Evolutionary conservation across 2,888 invertebrate genomes (phyloP).

Genomic region (Trissolcus japonicus): DNA sequence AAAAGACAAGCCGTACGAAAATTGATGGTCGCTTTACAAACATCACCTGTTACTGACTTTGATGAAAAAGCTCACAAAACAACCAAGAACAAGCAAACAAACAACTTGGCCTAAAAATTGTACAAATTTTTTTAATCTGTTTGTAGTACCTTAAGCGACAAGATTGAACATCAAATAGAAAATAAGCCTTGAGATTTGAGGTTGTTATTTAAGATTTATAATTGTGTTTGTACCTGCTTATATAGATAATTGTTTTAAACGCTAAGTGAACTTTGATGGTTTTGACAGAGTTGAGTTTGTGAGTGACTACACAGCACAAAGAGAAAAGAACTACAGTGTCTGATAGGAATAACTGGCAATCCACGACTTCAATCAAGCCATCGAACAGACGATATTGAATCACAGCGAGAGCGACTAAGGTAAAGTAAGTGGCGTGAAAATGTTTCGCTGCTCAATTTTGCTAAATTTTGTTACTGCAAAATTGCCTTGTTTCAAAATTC

Average conservation of each 20-base stretch:
- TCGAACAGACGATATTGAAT: constrained; percentile 28
- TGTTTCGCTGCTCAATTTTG: neutral
- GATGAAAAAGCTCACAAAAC: no score
- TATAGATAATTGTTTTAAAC: neutral
- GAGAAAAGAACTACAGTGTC: constrained; percentile 31
- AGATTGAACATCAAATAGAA: no score
- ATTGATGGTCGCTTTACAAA: constrained; percentile 6
- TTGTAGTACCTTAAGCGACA: no score
- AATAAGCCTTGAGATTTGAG: neutral
- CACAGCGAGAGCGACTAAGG: constrained; percentile 8
- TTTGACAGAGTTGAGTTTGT: constrained; percentile 26
- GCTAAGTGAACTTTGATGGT: neutral
- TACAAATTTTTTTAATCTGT: no score
- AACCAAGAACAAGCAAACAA: neutral
- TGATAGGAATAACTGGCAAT: constrained; percentile 32
- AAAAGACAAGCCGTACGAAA: constrained; percentile 13
- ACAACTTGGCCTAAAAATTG: neutral
- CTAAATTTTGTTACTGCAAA: no score
- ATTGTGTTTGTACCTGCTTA: neutral
- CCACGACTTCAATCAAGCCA: constrained; percentile 35
- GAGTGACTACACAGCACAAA: constrained; percentile 25
- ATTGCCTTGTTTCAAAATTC: no score
- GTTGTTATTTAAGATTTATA: neutral
- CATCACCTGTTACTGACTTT: neutral
- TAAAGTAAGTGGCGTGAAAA: constrained; percentile 20